Percentiles rank a stretch among this genome's conserved stretches.
phyloP scores from a whole-genome alignment of 2,888 invertebrate genomes.

The Sminthurinus aureus region DNA sequence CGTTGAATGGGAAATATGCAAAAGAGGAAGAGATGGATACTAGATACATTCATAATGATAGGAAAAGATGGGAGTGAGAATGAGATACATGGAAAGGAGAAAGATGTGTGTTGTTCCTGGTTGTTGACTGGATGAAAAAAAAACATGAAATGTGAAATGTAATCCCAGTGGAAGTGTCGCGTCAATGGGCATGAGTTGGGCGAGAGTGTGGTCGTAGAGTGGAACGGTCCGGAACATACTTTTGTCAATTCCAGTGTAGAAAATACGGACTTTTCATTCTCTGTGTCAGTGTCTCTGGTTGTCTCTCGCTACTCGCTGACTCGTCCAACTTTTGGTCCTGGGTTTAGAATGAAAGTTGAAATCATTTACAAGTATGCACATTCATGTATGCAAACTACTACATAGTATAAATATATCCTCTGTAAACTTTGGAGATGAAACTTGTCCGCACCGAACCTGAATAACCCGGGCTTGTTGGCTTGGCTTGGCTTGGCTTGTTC shows the following conservation, averaged over 20 bases:
- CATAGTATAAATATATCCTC: not conserved
- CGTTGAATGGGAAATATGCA: not conserved
- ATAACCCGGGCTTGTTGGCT: slow-evolving; percentile 46
- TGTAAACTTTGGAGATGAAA: not conserved
- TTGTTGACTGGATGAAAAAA: slow-evolving; percentile 40
- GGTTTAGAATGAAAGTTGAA: slow-evolving; percentile 12
- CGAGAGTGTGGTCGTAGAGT: slow-evolving; percentile 46
- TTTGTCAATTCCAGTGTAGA: slow-evolving; percentile 30
- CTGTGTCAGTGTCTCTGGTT: too few relatives aligned
- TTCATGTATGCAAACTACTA: not conserved
- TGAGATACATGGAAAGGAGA: too few relatives aligned
- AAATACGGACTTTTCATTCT: too few relatives aligned
- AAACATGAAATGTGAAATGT: slow-evolving; percentile 37
- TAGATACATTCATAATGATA: not conserved
- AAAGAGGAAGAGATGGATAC: slow-evolving; percentile 1
- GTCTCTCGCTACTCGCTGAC: not conserved
- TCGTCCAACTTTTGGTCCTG: not conserved
- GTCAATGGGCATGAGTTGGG: slow-evolving; percentile 42
- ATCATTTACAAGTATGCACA: slow-evolving; percentile 8
- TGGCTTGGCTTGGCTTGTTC: slow-evolving; percentile 46
- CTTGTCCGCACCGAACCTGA: slow-evolving; percentile 54
- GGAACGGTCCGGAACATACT: slow-evolving; percentile 58
- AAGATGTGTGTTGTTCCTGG: slow-evolving; percentile 38
- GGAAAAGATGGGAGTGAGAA: slow-evolving; percentile 12
- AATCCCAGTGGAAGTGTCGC: slow-evolving; percentile 43